phyloP scores from a whole-genome alignment of 2,113 vertebrate genomes.

The Stigmatopora nigra region DNA sequence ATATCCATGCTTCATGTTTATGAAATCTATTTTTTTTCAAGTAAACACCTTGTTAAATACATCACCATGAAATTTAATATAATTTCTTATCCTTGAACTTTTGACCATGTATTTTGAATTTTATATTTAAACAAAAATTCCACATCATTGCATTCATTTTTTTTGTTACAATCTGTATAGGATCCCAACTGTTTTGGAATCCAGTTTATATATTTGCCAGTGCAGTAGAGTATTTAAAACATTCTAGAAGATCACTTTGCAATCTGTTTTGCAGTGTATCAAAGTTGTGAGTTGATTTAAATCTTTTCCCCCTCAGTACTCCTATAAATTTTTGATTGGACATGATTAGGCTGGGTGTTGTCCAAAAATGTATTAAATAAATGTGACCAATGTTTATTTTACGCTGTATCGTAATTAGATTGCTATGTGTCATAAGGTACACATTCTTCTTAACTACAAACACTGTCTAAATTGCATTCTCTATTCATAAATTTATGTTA shows the following conservation, averaged over 20 bases:
- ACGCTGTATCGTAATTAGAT: constrained; percentile 26
- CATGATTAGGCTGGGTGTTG: constrained; percentile 1
- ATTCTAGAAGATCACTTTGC: not conserved
- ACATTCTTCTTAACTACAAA: constrained; percentile 18
- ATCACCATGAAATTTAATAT: no score
- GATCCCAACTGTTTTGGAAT: not conserved
- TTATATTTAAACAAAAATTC: no score
- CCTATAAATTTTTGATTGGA: constrained; percentile 8
- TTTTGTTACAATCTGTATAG: no score
- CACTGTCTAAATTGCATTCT: constrained; percentile 11
- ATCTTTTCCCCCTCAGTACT: not conserved
- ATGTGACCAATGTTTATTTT: constrained; percentile 9
- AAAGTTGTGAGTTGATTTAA: not conserved
- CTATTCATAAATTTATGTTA: constrained; percentile 23
- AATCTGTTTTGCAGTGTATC: not conserved
- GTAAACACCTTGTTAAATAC: no score
- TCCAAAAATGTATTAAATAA: constrained; percentile 13
- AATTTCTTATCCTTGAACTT: no score
- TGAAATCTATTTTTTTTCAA: no score
- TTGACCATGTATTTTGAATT: no score
- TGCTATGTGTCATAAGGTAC: constrained; percentile 6
- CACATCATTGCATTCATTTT: no score
- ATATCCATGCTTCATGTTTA: no score
- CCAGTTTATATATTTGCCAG: not conserved
- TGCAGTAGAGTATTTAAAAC: not conserved